Evolutionary conservation across 2,888 invertebrate genomes (phyloP), one percentile per base, ranked within the genome.

Genomic region (Mycogona germanica): DNA sequence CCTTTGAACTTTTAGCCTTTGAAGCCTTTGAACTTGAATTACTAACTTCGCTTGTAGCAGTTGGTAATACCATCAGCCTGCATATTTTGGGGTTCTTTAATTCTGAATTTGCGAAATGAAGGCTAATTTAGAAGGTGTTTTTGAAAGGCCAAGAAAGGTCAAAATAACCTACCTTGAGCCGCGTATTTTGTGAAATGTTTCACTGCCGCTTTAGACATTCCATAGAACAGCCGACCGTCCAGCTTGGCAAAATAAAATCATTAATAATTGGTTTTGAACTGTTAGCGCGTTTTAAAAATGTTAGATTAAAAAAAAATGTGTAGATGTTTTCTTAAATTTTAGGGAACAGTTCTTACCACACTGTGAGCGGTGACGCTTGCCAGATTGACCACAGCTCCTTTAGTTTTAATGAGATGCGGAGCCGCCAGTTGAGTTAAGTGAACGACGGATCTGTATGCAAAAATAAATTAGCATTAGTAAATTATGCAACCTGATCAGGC

Each of bases 381-480:
- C 5, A 53, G 26, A 26, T 48, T 48, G 4, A 53, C 40, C 4
- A 53, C 28, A 14, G 37, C 25, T 9, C 53, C 53, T 40, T 53
- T 40, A 1, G 48, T 53, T 48, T 53, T 53, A 5, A 38, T 38
- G n/a, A 53, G 40, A 28, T 53, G 48, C 7, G 53, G 53, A 9
- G 53, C 53, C 19, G 46, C 53, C 3, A 48, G 19, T 38, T 47
- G 28, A 2, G 53, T 53, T 30, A 53, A 40, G 21, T 40, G 40
- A 12, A 53, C 6, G 32, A 53, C 23, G 2, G 53, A 2, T 19
- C 46, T 46, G 12, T 28, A 45, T 4, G 35, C n/a, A 9, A 32
- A 32, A 32, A 32, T 32, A 32, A 12, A 12, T 32, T 12, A n/a
- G 9, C n/a, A n/a, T 32, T 32, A 12, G n/a, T 32, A 9, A n/a